phyloP scores from a whole-genome alignment of 1,140 invertebrate species.

The Calephelis nemesis region DNA sequence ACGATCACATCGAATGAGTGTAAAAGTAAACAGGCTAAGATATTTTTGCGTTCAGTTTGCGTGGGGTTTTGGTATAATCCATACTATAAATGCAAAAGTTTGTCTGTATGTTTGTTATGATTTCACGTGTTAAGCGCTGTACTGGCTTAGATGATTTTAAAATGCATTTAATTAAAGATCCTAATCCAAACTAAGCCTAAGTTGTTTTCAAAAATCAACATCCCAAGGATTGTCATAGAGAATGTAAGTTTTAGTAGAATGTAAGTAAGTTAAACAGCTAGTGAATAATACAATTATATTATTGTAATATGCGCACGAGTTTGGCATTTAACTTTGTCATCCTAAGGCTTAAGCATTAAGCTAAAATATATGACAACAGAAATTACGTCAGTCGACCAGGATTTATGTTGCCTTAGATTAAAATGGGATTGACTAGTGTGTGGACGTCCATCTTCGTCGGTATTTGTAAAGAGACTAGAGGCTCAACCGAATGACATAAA shows the following conservation, averaged over 20 bases:
- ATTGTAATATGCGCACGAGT: conserved; percentile 30
- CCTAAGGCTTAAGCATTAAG: conserved; percentile 2
- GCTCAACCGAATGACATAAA: conserved; percentile 44
- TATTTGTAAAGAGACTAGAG: conserved; percentile 33
- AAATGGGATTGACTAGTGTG: conserved; percentile 24
- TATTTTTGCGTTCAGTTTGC: conserved; percentile 7
- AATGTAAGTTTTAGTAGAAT: too few relatives aligned
- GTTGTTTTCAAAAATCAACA: too few relatives aligned
- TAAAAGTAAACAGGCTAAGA: conserved; percentile 6
- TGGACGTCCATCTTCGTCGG: conserved; percentile 42
- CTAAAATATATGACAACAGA: conserved; percentile 5
- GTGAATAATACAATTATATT: neutral
- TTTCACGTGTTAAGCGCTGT: too few relatives aligned
- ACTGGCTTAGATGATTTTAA: too few relatives aligned
- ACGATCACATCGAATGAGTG: conserved; percentile 6
- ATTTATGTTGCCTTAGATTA: conserved; percentile 34
- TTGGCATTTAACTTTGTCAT: conserved; percentile 31
- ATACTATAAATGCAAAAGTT: neutral
- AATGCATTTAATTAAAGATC: too few relatives aligned
- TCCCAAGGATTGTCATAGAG: too few relatives aligned
- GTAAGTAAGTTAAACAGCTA: too few relatives aligned
- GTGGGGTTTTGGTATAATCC: neutral
- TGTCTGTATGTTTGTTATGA: neutral
- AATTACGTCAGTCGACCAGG: conserved; percentile 23
- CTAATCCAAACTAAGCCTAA: too few relatives aligned